A percentile compares a stretch with the other conserved stretches of the same genome.
Conservation (phyloP, 2,888 invertebrate species). For the Schizaphis graminum region DNA sequence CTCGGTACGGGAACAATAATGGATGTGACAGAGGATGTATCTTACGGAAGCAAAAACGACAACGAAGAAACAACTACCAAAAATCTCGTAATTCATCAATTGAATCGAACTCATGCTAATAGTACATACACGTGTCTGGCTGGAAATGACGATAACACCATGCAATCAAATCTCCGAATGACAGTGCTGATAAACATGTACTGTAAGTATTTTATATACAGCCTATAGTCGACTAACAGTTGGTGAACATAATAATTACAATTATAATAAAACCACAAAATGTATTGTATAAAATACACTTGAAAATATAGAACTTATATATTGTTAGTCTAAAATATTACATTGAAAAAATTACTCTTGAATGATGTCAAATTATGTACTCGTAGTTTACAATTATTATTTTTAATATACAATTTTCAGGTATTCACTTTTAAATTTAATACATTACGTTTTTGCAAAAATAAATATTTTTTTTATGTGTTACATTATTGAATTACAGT, state of each 20-base stretch:
- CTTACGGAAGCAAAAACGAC: background rate
- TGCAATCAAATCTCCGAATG: conserved; percentile 50
- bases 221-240: background rate
- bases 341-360: background rate
- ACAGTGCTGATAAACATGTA: conserved; percentile 58
- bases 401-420: background rate
- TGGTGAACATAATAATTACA: background rate
- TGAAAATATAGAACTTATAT: background rate
- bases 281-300: background rate
- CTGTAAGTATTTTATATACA: conserved; percentile 42
- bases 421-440: background rate
- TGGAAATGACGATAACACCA: conserved; percentile 31
- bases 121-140: conserved; percentile 48
- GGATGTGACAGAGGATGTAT: background rate
- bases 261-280: background rate
- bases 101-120: conserved; percentile 60
- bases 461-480: background rate
- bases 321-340: background rate
- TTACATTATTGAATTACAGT: background rate
- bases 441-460: background rate
- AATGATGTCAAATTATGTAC: background rate
- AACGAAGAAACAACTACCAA: conserved; percentile 3
- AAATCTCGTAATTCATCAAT: conserved; percentile 21
- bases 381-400: background rate
- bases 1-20: background rate